Base-by-base conservation (phyloP, 2,113 vertebrate species). In the Scalopus aquaticus region DNA sequence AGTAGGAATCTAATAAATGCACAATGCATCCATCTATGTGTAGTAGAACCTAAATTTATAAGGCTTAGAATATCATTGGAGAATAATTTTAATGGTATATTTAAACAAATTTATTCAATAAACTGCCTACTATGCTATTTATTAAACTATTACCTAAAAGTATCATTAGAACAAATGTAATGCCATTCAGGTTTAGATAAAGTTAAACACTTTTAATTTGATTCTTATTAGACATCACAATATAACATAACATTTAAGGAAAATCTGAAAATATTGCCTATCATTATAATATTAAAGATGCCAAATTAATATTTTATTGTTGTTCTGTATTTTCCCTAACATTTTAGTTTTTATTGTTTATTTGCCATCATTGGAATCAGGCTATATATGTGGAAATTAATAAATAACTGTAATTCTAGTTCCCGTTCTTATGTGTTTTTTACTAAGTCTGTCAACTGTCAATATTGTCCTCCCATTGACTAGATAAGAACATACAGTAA, bases 391-490 rank as follows among this genome's bases (percentile, higher is more conserved):
- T 64, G 4, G 54, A 90, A 24, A 4, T 72, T 81, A 88, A 87
- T 28, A 93, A 64, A 42, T 9, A 73, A 17, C n/a, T 80, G 26
- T 1, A 91, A 67, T 88, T 83, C 69, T 79, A 30, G n/a, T 28
- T 91, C 60, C 65, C n/a, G 88, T 24, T 65, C 37, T 28, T 62
- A 26, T 26, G 70, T 39, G 44, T 65, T 90, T 95, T 94, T 95
- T 51, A 93, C 9, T 82, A 69, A 90, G 12, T 16, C 49, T 91
- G 26, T 82, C 78, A 78, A 78, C 42, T 90, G 22, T 82, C 74
- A 58, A 85, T 44, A n/a, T 90, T 96, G 83, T 67, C 42, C 93
- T 58, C 80, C 30, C 91, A 54, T 24, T 81, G 69, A 87, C 60
- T 54, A 92, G 35, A 49, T 72, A 80, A 94, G 49, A 90, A 83